Percentiles rank a stretch among this genome's conserved stretches.
phyloP scores from a whole-genome alignment of 2,888 invertebrate species.

The Mimumesa dahlbomi region DNA sequence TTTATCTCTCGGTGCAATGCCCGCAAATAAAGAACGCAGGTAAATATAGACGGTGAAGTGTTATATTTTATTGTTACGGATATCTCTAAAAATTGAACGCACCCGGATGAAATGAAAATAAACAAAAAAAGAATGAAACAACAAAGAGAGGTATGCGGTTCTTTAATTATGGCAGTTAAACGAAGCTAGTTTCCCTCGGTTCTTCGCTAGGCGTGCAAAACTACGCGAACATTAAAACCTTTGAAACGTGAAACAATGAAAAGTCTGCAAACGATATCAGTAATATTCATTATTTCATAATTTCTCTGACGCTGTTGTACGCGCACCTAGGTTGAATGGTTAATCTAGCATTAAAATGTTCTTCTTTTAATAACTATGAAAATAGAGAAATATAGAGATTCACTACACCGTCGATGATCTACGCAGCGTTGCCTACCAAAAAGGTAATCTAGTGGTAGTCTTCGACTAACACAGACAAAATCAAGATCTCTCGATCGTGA shows the following conservation, averaged over 20 bases:
- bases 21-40: slow-evolving; percentile 53
- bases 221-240: no score
- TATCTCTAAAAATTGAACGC: background rate
- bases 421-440: slow-evolving; percentile 55
- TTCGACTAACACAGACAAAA: slow-evolving; percentile 67
- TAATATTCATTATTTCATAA: no score
- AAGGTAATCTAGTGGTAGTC: slow-evolving; percentile 60
- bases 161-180: no score
- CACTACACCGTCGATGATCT: slow-evolving; percentile 48
- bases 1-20: slow-evolving; percentile 61
- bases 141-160: no score
- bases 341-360: no score
- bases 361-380: background rate
- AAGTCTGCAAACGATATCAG: no score
- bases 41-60: slow-evolving; percentile 50
- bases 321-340: no score
- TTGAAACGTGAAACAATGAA: no score
- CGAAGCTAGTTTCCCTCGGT: no score
- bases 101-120: background rate
- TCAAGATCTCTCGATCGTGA: slow-evolving; percentile 61
- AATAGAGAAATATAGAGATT: background rate
- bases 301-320: no score
- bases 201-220: no score
- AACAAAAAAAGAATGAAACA: no score
- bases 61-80: background rate